A percentile compares a stretch with the other conserved stretches of the same genome.
Conservation (phyloP, 2,113 vertebrate genomes). For the Phoenicopterus ruber region DNA sequence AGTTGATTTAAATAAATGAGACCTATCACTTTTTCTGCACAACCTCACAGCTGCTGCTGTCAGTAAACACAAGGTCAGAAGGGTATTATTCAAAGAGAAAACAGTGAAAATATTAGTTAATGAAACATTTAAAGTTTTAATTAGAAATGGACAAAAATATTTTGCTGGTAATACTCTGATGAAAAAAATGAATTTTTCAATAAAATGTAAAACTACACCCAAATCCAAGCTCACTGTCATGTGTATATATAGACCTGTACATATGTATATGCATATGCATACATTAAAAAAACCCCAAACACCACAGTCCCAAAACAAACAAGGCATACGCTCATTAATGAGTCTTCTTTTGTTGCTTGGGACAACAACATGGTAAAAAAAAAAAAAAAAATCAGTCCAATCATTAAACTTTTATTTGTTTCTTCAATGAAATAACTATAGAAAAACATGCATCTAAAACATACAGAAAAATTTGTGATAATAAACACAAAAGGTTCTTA, state of each 20-base stretch:
- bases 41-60: neutral
- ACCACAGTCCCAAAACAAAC: neutral
- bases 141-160: neutral
- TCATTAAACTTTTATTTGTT: neutral
- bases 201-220: neutral
- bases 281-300: neutral
- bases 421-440: neutral
- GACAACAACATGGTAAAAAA: accelerated
- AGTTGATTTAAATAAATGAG: neutral
- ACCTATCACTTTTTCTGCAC: neutral
- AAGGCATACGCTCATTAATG: neutral
- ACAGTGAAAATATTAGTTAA: neutral
- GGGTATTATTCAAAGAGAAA: neutral
- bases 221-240: neutral
- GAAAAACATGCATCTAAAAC: neutral
- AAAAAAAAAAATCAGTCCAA: neutral
- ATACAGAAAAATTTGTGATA: neutral
- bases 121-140: neutral
- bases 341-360: neutral
- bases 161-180: neutral
- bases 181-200: neutral
- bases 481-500: neutral
- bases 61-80: neutral
- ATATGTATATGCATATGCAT: too few species aligned
- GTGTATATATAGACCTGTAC: neutral